These are phyloP conservation scores for Collichthys lucidus DNA, from an alignment of 2,113 vertebrate genomes.

Conservation along the genomic window DNA sequence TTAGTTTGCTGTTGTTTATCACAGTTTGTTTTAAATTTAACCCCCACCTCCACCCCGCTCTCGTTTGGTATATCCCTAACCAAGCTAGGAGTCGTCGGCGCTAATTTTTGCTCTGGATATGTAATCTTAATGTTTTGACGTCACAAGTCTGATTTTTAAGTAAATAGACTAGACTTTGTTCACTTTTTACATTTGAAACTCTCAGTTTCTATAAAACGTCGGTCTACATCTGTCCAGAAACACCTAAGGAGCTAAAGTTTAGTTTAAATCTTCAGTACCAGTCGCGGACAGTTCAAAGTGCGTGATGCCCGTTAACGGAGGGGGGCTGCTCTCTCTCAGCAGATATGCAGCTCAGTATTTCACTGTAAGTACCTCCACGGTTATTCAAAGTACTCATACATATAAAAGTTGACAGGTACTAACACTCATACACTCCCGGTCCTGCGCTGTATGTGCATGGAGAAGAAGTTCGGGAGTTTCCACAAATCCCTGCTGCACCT, in stretches of 20 bases:
- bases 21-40: background rate
- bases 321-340: slow-evolving; percentile 69
- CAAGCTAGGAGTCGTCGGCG: slow-evolving; percentile 52
- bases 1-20: background rate
- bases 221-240: background rate
- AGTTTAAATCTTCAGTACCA: slow-evolving; percentile 16
- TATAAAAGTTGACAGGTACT: too few relatives aligned
- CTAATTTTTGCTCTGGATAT: slow-evolving; percentile 48
- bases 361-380: slow-evolving; percentile 61
- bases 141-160: background rate
- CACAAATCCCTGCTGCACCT: slow-evolving; percentile 68
- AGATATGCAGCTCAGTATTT: slow-evolving; percentile 69
- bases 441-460: background rate
- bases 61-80: slow-evolving; percentile 56
- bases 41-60: background rate
- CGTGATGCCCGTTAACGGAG: slow-evolving; percentile 81
- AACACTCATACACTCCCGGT: too few relatives aligned
- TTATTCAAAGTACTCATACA: background rate
- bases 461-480: background rate
- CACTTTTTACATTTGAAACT: background rate
- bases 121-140: slow-evolving; percentile 8
- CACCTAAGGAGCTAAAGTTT: background rate
- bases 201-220: background rate
- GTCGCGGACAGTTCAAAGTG: slow-evolving; percentile 69
- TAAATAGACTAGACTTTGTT: background rate